Base-by-base conservation (phyloP, 2,113 vertebrate genomes). In the Tiliqua scincoides region DNA sequence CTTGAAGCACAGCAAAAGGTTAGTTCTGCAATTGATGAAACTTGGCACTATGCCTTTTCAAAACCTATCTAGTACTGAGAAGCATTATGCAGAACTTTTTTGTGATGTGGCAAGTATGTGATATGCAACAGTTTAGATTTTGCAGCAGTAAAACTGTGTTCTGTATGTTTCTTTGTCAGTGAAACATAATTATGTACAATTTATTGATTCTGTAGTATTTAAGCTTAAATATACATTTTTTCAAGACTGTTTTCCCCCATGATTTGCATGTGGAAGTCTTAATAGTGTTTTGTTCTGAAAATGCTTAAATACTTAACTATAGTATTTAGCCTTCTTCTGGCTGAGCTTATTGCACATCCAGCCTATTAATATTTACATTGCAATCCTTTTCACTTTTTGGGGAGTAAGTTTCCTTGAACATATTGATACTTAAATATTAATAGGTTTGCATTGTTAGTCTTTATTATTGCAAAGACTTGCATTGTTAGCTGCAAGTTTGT, bases 1-100 rank as follows among this genome's bases (percentile, higher is more conserved):
- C 95, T 99, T 75, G 97, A 97, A 91, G 94, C 93, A 88, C 98
- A 99, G 91, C 96, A 97, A 88, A 97, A 98, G 97, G 98, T 99
- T 96, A 96, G 95, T 94, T 92, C 63, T 93, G 73, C 87, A 91
- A 91, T 83, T 90, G 78, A 88, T 89, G 86, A 81, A 85, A 86
- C 18, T 79, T 90, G 75, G 84, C 27, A 23, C 73, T 79, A 79
- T 88, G 40, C 68, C 21, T 88, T 11, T 89, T 73, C 59, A 73
- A 65, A 84, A 30, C 23, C 40, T 32, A 3, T 35, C 59, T 59
- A n/a, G 73, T 6, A 6, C 25, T 83, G 30, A 23, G 30, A 67
- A 25, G 25, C 32, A 14, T 83, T n/a, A 7, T 59, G 12, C 1
- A 79, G 32, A 59, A 10, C 15, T 11, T n/a, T 57, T 32, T 59